Evolutionary conservation across 2,113 vertebrate genomes (phyloP), one percentile per base, ranked within the genome.

Genomic region (Eubucco bourcierii): DNA sequence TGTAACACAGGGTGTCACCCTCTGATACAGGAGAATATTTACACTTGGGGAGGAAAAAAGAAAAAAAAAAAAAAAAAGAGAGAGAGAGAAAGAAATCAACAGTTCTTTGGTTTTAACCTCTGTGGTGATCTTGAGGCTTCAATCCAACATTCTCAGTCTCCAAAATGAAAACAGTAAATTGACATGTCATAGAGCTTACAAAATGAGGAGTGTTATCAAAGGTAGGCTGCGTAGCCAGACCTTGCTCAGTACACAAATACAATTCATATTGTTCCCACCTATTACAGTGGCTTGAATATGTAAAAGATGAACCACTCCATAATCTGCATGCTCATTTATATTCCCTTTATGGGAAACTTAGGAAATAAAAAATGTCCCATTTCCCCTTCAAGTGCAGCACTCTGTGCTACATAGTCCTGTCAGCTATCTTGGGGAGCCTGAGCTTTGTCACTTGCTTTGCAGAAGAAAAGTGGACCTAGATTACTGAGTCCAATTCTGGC

Each of bases 151-250:
- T 87, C 91, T 89, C 39, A 59, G 87, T 28, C 91, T 91, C 90
- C 88, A 86, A 87, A 95, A 96, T 88, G 90, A 88, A 92, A 93
- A 80, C 72, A 91, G 94, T 81, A 97, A 97, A 97, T 97, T 95
- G 95, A 95, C 95, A 93, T 97, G 96, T 97, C 97, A 97, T 44
- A 67, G 12, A 95, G 96, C 90, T 92, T 96, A 94, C 73, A 96
- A 97, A 97, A 97, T 97, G 96, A 96, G 94, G 60, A 90, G 79
- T 95, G 94, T 97, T 97, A 97, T 97, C 94, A 94, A 96, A 94
- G 82, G 74, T 75, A 87, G 84, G 79, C 81, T 82, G 37, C 56
- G 90, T 31, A 90, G 64, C 93, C 9, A 91, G 84, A 87, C 92
- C 93, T 80, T 4, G 0, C 67, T 96, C 3, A 0, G 93, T 91